phyloP scores from a whole-genome alignment of 2,888 invertebrate species.

The Leptinotarsa tumamoca region DNA sequence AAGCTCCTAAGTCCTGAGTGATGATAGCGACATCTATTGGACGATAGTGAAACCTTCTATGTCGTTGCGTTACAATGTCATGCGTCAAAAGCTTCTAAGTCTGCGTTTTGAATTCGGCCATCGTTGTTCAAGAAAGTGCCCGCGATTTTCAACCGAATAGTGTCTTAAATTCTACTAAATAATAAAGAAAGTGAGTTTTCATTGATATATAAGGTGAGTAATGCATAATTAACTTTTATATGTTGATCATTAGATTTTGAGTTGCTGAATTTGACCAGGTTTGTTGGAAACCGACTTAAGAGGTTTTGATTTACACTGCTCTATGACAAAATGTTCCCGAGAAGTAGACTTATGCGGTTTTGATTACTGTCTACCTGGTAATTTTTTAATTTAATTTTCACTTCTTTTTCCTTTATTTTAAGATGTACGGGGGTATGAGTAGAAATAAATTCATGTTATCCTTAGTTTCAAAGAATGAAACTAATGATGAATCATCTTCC shows the following conservation, averaged over 20 bases:
- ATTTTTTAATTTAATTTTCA: slow-evolving; percentile 1
- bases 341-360: not conserved
- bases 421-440: slow-evolving; percentile 9
- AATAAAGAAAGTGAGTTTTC: slow-evolving; percentile 1
- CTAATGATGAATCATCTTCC: slow-evolving; percentile 1
- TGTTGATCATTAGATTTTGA: slow-evolving; percentile 1
- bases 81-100: slow-evolving; percentile 1
- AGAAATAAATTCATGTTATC: slow-evolving; percentile 10
- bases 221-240: not conserved
- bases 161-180: not conserved
- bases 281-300: not conserved
- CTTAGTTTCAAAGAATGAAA: slow-evolving; percentile 14
- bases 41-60: slow-evolving; percentile 1
- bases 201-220: slow-evolving; percentile 1
- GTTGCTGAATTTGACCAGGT: slow-evolving; percentile 1
- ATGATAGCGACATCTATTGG: not conserved
- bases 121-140: slow-evolving; percentile 1
- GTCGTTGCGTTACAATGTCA: slow-evolving; percentile 1
- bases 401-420: slow-evolving; percentile 3
- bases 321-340: slow-evolving; percentile 1
- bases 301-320: slow-evolving; percentile 1
- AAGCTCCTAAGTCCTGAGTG: not conserved
- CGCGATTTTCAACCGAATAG: not conserved
- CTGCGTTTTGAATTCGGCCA: slow-evolving; percentile 1
- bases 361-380: slow-evolving; percentile 1